Base-by-base conservation (phyloP, 2,888 invertebrate genomes). In the Agrochola litura region DNA sequence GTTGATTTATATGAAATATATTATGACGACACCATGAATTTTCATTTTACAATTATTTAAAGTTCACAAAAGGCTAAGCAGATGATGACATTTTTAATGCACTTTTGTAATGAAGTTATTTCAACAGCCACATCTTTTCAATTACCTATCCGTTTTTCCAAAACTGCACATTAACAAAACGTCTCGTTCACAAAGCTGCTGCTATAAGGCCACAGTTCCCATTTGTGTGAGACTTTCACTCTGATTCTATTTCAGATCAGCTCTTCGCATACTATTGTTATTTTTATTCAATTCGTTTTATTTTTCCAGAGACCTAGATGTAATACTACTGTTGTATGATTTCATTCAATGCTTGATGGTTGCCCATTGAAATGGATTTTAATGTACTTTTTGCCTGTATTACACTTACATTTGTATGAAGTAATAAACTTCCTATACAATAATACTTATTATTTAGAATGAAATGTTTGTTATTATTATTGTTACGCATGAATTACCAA, bases 171-270 rank as follows among this genome's bases (percentile, higher is more conserved):
- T 49, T n/a, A 1, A 22, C 52, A 43, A 25, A 63, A 6, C 56
- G 37, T 25, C 9, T 68, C 67, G 58, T n/a, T 8, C 49, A 25
- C 67, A 37, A 6, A 37, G 65, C 69, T 37, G 56, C 54, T 16
- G 54, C n/a, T 74, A 74, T 65, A 71, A 25, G 25, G 12, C 16
- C 52, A 19, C 61, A 46, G 37, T 64, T 19, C 61, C 30, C 49
- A 14, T 41, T 41, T 16, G 6, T 30, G 66, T 12, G n/a, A 43
- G 8, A 69, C 72, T 61, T 77, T 76, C 60, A 19, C 64, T 71
- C 61, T 58, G 85, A 84, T 83, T 71, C 81, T 68, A 81, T 83
- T 83, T 58, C 30, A 77, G 85, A 81, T 84, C 58, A 56, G 56
- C 14, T 43, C 41, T 58, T 61, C 41, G 16, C 25, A 12, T 46